Evolutionary conservation across 2,888 invertebrate genomes (phyloP).

Genomic region (Tetranychus piercei): DNA sequence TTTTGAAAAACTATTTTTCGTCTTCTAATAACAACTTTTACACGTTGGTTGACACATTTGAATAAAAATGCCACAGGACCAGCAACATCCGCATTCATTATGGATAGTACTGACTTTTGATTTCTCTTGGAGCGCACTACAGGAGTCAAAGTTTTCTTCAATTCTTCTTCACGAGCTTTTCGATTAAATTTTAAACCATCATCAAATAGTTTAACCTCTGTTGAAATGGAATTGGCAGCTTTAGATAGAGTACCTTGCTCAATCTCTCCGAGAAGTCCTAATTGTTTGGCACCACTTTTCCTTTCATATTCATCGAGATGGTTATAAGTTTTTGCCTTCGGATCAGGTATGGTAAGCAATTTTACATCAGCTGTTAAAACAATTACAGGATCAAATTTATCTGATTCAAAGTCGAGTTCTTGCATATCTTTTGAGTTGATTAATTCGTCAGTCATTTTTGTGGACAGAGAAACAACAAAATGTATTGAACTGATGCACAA

Average conservation of each 20-base stretch:
- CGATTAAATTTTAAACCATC: neutral
- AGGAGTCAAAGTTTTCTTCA: neutral
- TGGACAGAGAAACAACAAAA: no score
- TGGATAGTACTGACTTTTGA: constrained; percentile 13
- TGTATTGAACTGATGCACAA: no score
- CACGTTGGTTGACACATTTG: constrained; percentile 11
- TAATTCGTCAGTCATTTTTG: no score
- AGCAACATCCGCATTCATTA: constrained; percentile 11
- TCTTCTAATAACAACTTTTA: constrained; percentile 17
- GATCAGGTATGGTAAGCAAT: neutral
- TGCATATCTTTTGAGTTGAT: no score
- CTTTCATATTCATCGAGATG: constrained; percentile 21
- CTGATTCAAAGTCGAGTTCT: neutral
- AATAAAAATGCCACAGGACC: constrained; percentile 16
- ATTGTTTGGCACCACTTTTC: constrained; percentile 18
- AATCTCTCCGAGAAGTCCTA: neutral
- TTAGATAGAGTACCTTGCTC: neutral
- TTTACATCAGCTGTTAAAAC: constrained; percentile 2
- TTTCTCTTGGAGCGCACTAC: neutral
- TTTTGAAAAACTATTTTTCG: constrained; percentile 12
- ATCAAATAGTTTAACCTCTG: neutral
- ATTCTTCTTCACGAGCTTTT: neutral
- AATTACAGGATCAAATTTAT: neutral
- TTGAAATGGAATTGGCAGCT: neutral
- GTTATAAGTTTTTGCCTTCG: constrained; percentile 22